Evolutionary conservation across 2,797 vertebrate species (phyloP), one percentile per base, ranked within the genome.

Genomic region (Pseudomugil gertrudae): DNA sequence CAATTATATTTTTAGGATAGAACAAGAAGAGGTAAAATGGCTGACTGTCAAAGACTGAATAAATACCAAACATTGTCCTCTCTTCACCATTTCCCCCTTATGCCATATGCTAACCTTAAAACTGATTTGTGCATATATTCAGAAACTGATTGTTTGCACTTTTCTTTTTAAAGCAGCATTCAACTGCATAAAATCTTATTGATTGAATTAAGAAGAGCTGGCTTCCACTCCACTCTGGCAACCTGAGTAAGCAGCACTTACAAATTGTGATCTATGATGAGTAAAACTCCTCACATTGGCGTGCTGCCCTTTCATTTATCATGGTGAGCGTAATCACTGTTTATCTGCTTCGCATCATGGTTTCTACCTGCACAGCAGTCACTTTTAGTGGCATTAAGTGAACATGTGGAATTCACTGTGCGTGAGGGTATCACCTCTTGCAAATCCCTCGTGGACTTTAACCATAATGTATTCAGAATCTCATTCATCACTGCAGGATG

Each of bases 231-330:
- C 38, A 30, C 61, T 68, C 71, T 62, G 63, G 80, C 78, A 80
- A 79, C 69, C 54, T 69, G 27, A 83, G 72, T 77, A 80, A 90
- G 82, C 84, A 74, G 75, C 72, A 75, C 83, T 86, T 80, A 79
- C 87, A 91, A 91, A 92, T 87, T 91, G 89, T 91, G 89, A 90
- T 92, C 84, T 87, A 91, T 90, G 86, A 85, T 72, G 72, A 85
- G 80, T 83, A 84, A 89, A 91, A 89, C 76, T 85, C 78, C 80
- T 84, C 83, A 78, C 88, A 72, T 75, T 87, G 84, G 86, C 69
- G 30, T 76, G 69, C 50, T 84, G 84, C 85, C 86, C 85, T 84
- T 87, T 83, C 88, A 92, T 92, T 92, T 88, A 87, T 91, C 89
- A 87, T 57, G 4, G 76, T 79, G 79, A 87, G 74, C 4, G 58